phyloP scores from a whole-genome alignment of 2,888 invertebrate genomes.

The Unio pictorum region DNA sequence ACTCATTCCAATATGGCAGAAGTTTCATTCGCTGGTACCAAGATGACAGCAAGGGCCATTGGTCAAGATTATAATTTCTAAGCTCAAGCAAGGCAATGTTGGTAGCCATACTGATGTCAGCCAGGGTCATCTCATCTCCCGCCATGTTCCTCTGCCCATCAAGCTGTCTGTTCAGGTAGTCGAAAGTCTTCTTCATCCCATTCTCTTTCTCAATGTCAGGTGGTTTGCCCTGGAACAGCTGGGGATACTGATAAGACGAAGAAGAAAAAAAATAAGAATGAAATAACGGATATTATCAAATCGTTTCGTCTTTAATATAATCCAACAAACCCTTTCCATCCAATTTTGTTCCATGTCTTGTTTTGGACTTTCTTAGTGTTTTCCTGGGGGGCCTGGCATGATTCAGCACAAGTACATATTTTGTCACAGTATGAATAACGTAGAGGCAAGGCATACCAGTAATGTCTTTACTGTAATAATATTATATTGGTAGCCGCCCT shows the following conservation, averaged over 20 bases:
- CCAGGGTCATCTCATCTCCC: conserved; percentile 83
- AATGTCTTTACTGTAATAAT: no score
- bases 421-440: no score
- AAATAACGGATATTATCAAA: no score
- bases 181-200: conserved; percentile 41
- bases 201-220: conserved; percentile 43
- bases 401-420: no score
- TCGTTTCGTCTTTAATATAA: no score
- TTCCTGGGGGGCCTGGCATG: no score
- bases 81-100: conserved; percentile 77
- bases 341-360: no score
- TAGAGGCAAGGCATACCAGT: no score
- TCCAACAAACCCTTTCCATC: no score
- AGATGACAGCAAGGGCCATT: conserved; percentile 32
- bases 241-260: conserved; percentile 34
- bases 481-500: no score
- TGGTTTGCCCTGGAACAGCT: conserved; percentile 39
- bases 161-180: conserved; percentile 41
- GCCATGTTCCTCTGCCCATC: conserved; percentile 81
- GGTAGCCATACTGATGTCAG: conserved; percentile 82
- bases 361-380: no score
- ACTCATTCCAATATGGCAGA: conserved; percentile 41
- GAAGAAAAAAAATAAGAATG: no score
- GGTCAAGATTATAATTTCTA: conserved; percentile 72
- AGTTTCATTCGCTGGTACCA: conserved; percentile 44